Evolutionary conservation across 2,797 vertebrate species (phyloP).

Genomic region (Telmatherina bonti): DNA sequence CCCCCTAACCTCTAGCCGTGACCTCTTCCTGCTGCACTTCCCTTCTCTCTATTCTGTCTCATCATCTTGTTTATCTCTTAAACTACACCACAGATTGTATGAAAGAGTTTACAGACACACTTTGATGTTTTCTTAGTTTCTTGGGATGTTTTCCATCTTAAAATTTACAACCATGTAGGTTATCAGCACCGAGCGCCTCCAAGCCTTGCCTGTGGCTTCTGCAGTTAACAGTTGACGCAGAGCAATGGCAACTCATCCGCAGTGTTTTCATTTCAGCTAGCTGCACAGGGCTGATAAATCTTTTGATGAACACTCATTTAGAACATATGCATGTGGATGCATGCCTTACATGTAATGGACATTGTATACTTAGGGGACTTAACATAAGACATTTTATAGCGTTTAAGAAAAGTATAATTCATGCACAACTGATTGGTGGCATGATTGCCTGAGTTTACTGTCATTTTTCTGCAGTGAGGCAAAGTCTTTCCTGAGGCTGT

Average conservation of each 20-base stretch:
- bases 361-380: conserved; percentile 79
- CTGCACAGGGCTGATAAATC: conserved; percentile 68
- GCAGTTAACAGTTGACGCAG: conserved; percentile 62
- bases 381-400: conserved; percentile 81
- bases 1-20: conserved; percentile 29
- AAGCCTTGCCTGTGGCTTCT: conserved; percentile 67
- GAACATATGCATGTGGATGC: conserved; percentile 44
- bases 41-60: conserved; percentile 18
- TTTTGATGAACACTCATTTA: conserved; percentile 71
- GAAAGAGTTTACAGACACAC: conserved; percentile 39
- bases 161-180: conserved; percentile 62
- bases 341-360: conserved; percentile 67
- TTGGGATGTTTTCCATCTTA: conserved; percentile 59
- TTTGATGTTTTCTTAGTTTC: conserved; percentile 54
- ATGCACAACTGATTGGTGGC: conserved; percentile 85
- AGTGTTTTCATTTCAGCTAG: conserved; percentile 68
- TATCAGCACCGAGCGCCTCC: conserved; percentile 60
- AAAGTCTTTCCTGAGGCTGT: conserved; percentile 82
- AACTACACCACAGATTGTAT: conserved; percentile 13
- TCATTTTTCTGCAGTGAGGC: conserved; percentile 83
- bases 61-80: conserved; percentile 37
- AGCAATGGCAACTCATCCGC: conserved; percentile 61
- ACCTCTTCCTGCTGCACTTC: conserved; percentile 8
- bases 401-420: conserved; percentile 83
- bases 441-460: conserved; percentile 86